Evolutionary conservation across 2,888 invertebrate species (phyloP), one percentile per base, ranked within the genome.

Genomic region (Neoaliturus tenellus): DNA sequence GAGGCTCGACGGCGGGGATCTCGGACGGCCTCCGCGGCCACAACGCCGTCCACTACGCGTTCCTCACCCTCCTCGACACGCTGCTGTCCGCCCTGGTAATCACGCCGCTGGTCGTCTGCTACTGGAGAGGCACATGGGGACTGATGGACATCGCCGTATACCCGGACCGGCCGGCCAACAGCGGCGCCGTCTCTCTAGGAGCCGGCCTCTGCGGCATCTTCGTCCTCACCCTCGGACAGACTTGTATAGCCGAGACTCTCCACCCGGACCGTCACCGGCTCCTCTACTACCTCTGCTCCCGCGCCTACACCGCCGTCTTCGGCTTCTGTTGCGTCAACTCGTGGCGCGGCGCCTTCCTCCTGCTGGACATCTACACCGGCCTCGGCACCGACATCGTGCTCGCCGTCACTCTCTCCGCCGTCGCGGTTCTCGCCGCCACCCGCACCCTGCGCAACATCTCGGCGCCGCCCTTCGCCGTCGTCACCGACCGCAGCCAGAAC

Each of bases 41-140:
- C 85, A 92, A 92, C 89, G 88, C 90, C 90, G 88, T 91, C 89
- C 89, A 92, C 90, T 90, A 92, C 89, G 88, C 90, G 85, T 90
- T 95, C 78, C 92, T 96, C 81, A 93, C 94, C 85, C 90, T 94
- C 87, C 91, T 96, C 85, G 97, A 97, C 90, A 92, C 93, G 44
- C 89, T 95, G 25, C 93, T 97, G 90, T 95, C 96, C 80, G 93
- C 95, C 86, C 89, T 93, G 14, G 92, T 97, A 41, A 94, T 96
- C 23, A 95, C 96, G 0, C 97, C 97, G 14, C 93, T 95, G 83
- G 96, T 97, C 75, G 96, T 97, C 83, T 93, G 95, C 86, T 97
- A 96, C 90, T 97, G 97, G 97, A 93, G 97, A 86, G 96, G 96
- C 86, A 95, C 96, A 71, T 97, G 97, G 97, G 93, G 93, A 71